Evolutionary conservation across 1,140 invertebrate genomes (phyloP).

Genomic region (Saxidomus purpurata): DNA sequence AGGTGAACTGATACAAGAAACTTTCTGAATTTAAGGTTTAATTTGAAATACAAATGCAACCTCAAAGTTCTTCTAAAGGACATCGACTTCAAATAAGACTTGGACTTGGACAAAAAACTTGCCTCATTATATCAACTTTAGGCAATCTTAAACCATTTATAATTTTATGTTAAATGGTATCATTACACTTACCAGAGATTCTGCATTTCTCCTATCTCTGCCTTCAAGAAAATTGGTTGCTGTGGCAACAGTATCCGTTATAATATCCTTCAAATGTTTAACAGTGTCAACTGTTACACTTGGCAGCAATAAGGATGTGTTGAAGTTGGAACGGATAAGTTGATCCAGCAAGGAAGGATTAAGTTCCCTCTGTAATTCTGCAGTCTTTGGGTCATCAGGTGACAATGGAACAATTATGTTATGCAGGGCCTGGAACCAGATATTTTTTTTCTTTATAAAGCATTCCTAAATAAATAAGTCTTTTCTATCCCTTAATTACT

Average conservation of each 20-base stretch:
- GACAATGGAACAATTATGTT: constrained; percentile 77
- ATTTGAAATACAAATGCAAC: too few species aligned
- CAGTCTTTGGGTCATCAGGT: constrained; percentile 76
- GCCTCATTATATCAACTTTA: too few species aligned
- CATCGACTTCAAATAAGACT: too few species aligned
- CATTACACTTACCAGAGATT: constrained; percentile 30
- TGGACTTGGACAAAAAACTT: too few species aligned
- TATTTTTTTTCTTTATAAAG: neutral
- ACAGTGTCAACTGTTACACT: constrained; percentile 71
- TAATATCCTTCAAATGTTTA: constrained; percentile 72
- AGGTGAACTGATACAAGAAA: too few species aligned
- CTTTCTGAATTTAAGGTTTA: too few species aligned
- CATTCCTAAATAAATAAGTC: neutral
- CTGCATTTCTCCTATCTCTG: constrained; percentile 37
- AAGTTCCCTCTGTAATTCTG: constrained; percentile 63
- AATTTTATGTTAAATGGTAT: too few species aligned
- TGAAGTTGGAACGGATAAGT: constrained; percentile 76
- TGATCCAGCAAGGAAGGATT: constrained; percentile 73
- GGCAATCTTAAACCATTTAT: too few species aligned
- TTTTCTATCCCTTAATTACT: neutral
- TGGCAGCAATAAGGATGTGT: constrained; percentile 68
- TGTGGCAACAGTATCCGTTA: constrained; percentile 73
- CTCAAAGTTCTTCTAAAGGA: too few species aligned
- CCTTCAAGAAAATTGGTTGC: constrained; percentile 72
- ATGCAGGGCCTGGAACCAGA: constrained; percentile 77